Percentiles rank a stretch among this genome's conserved stretches.
Evolutionary conservation across 2,888 invertebrate species (phyloP).

Genomic region (Automeris io): DNA sequence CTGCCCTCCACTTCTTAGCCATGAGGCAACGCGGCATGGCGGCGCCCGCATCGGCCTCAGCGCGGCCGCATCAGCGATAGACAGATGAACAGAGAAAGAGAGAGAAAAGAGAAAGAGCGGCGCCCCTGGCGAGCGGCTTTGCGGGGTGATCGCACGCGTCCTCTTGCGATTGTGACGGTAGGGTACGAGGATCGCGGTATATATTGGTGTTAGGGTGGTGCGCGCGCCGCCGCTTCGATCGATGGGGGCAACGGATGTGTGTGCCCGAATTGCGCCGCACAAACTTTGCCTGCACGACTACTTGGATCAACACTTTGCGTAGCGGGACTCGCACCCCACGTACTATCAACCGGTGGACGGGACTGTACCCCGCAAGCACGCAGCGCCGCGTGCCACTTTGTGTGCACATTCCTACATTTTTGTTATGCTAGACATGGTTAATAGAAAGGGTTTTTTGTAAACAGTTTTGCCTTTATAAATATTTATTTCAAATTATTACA

Average conservation of each 20-base stretch:
- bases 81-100: slow-evolving; percentile 74
- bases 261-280: slow-evolving; percentile 37
- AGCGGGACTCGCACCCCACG: slow-evolving; percentile 30
- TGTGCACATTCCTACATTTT: neutral
- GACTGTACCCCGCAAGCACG: slow-evolving; percentile 22
- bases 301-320: too few species aligned
- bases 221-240: slow-evolving; percentile 68
- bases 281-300: slow-evolving; percentile 61
- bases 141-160: slow-evolving; percentile 70
- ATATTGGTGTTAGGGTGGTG: slow-evolving; percentile 60
- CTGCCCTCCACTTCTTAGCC: slow-evolving; percentile 96
- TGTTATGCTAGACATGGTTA: too few species aligned
- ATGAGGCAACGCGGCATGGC: slow-evolving; percentile 96
- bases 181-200: slow-evolving; percentile 57
- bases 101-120: slow-evolving; percentile 74
- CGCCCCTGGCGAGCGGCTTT: slow-evolving; percentile 73
- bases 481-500: too few species aligned
- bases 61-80: slow-evolving; percentile 72
- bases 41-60: slow-evolving; percentile 76
- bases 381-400: slow-evolving; percentile 5
- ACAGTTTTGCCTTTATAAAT: too few species aligned
- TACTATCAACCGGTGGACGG: slow-evolving; percentile 61
- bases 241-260: slow-evolving; percentile 41
- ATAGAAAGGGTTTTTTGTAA: too few species aligned
- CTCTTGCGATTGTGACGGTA: slow-evolving; percentile 76